Conservation (phyloP, 2,797 vertebrate species). For the Aplochiton taeniatus region DNA sequence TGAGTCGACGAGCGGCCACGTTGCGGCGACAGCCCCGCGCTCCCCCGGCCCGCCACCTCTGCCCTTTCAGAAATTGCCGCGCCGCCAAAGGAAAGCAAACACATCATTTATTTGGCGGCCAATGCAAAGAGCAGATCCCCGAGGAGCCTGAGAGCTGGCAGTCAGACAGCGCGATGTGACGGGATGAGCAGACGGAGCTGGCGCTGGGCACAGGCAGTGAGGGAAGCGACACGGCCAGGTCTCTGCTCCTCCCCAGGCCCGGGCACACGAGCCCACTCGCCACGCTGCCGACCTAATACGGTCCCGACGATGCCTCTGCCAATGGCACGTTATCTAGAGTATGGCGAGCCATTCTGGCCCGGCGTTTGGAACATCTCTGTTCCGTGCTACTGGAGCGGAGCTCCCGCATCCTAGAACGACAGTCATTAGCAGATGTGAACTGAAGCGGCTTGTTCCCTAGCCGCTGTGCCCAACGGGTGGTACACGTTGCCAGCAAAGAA, state of each 20-base stretch:
- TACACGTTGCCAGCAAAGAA: constrained; percentile 42
- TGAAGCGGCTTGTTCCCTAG: constrained; percentile 26
- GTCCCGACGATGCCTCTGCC: too few species aligned
- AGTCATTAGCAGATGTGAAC: too few species aligned
- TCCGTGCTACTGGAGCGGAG: too few species aligned
- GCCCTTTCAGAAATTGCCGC: constrained; percentile 66
- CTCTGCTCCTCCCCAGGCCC: background rate
- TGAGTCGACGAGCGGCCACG: constrained; percentile 34
- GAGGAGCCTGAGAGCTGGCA: constrained; percentile 41
- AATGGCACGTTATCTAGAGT: too few species aligned
- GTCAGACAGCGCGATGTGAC: constrained; percentile 36
- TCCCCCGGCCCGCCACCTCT: constrained; percentile 39
- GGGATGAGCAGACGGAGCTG: constrained; percentile 42
- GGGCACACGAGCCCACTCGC: background rate
- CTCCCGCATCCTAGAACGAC: too few species aligned
- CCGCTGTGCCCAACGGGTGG: background rate
- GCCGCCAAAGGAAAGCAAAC: constrained; percentile 70
- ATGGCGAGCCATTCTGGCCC: too few species aligned
- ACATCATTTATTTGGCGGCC: constrained; percentile 66
- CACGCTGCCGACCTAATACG: background rate
- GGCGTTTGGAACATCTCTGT: too few species aligned
- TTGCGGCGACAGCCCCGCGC: constrained; percentile 22
- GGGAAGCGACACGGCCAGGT: constrained; percentile 16
- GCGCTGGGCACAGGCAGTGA: constrained; percentile 19
- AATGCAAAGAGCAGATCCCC: constrained; percentile 62